Conservation (phyloP, 2,797 vertebrate genomes). For the Crax fasciolata region DNA sequence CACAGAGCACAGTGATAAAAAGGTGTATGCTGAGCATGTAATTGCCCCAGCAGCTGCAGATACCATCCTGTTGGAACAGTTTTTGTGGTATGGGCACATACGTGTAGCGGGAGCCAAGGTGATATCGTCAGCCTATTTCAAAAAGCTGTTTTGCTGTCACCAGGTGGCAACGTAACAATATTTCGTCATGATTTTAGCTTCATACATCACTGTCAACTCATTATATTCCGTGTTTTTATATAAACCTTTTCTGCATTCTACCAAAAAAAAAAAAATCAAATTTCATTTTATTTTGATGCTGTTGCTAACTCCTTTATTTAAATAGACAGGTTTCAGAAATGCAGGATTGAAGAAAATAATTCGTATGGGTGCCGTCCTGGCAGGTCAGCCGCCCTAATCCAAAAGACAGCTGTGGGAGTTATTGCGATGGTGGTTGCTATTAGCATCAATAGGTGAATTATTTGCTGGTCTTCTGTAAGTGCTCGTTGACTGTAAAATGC, state of each 20-base stretch:
- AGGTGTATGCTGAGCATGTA: not conserved
- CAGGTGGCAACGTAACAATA: conserved; percentile 37
- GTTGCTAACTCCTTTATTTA: not conserved
- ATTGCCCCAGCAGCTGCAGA: not conserved
- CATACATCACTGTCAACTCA: not conserved
- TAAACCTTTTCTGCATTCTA: not conserved
- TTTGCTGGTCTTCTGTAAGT: not conserved
- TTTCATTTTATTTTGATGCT: not conserved
- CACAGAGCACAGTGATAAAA: accelerated
- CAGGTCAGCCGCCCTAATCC: not conserved
- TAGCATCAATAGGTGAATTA: not conserved
- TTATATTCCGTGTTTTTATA: not conserved
- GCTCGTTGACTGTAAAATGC: not conserved
- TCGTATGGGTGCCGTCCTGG: not conserved
- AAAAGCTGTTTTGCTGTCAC: not conserved
- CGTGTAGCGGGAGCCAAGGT: not conserved
- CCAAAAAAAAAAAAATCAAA: accelerated
- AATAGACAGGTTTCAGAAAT: not conserved
- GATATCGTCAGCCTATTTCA: not conserved
- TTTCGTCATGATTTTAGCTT: not conserved
- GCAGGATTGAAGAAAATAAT: not conserved
- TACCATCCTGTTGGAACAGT: not conserved
- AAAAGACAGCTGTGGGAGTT: not conserved
- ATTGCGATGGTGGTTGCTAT: not conserved
- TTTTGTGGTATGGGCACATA: not conserved